Evolutionary conservation across 2,888 invertebrate species (phyloP).

Genomic region (Prostheceraeus crozeri): DNA sequence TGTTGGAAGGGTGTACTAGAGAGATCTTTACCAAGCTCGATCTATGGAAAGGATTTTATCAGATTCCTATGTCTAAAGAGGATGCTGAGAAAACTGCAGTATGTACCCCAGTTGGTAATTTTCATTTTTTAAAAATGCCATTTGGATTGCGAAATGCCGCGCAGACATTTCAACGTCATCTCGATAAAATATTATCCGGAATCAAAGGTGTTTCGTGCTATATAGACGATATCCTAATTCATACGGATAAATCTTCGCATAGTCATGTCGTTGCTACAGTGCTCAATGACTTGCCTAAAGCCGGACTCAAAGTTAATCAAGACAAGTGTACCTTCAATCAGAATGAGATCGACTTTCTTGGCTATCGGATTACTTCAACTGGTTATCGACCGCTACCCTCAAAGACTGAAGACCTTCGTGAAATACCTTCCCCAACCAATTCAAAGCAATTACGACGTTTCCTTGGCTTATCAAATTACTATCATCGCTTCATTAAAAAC

Average conservation of each 20-base stretch:
- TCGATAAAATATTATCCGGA: background rate
- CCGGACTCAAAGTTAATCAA: slow-evolving; percentile 7
- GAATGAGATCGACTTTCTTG: background rate
- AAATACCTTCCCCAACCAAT: too few relatives aligned
- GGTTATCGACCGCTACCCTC: too few relatives aligned
- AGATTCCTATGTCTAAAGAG: slow-evolving; percentile 27
- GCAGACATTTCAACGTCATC: slow-evolving; percentile 28
- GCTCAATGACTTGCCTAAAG: background rate
- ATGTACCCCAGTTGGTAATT: slow-evolving; percentile 31
- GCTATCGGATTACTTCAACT: too few relatives aligned
- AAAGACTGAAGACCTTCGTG: too few relatives aligned
- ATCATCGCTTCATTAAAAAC: slow-evolving; percentile 40
- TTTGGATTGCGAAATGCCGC: slow-evolving; percentile 29
- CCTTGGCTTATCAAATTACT: slow-evolving; percentile 41
- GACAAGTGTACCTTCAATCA: background rate
- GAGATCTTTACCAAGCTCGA: too few relatives aligned
- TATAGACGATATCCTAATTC: slow-evolving; percentile 22
- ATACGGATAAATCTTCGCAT: background rate
- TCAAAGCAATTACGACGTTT: background rate
- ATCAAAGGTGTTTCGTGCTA: background rate
- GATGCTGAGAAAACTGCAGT: slow-evolving; percentile 30
- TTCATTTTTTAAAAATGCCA: slow-evolving; percentile 32
- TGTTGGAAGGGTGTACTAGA: too few relatives aligned
- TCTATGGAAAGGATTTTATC: too few relatives aligned
- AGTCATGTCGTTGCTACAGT: background rate